A percentile compares a stretch with the other conserved stretches of the same genome.
phyloP scores from a whole-genome alignment of 2,888 invertebrate genomes.

The Halocaridina rubra region DNA sequence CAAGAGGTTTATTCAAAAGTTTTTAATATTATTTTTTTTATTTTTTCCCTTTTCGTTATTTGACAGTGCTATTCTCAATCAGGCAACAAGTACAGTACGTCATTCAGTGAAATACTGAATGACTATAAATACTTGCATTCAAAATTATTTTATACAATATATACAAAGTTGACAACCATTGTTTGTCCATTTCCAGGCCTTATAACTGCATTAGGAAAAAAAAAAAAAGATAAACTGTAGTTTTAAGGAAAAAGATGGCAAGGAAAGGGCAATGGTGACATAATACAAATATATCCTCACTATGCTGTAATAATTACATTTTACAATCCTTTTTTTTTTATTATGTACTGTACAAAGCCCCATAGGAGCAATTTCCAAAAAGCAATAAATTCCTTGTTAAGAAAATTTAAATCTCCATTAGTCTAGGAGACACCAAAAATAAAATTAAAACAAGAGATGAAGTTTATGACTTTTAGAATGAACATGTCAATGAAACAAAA shows the following conservation, averaged over 20 bases:
- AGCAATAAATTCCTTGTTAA: slow-evolving; percentile 22
- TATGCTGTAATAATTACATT: slow-evolving; percentile 19
- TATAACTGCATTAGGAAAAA: neutral
- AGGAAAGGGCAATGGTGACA: slow-evolving; percentile 4
- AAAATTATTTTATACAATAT: slow-evolving; percentile 51
- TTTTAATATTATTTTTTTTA: slow-evolving; percentile 32
- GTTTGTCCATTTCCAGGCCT: slow-evolving; percentile 23
- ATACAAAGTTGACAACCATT: slow-evolving; percentile 50
- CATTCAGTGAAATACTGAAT: slow-evolving; percentile 49
- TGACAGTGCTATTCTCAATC: slow-evolving; percentile 59
- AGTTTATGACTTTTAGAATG: neutral
- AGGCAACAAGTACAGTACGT: slow-evolving; percentile 59
- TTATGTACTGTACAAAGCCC: no score
- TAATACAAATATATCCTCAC: slow-evolving; percentile 20
- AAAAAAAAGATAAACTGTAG: neutral
- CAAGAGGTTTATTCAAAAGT: no score
- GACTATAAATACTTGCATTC: slow-evolving; percentile 46
- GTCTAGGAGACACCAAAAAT: slow-evolving; percentile 29
- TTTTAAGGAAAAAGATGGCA: slow-evolving; percentile 18
- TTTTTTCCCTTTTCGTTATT: slow-evolving; percentile 46
- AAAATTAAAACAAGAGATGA: neutral
- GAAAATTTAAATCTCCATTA: slow-evolving; percentile 27
- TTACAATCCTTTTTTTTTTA: slow-evolving; percentile 37
- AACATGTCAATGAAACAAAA: neutral
- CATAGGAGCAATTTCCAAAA: slow-evolving; percentile 27